These are phyloP conservation scores for Dascillus cervinus DNA, from an alignment of 2,888 invertebrate genomes.

Conservation along the genomic window DNA sequence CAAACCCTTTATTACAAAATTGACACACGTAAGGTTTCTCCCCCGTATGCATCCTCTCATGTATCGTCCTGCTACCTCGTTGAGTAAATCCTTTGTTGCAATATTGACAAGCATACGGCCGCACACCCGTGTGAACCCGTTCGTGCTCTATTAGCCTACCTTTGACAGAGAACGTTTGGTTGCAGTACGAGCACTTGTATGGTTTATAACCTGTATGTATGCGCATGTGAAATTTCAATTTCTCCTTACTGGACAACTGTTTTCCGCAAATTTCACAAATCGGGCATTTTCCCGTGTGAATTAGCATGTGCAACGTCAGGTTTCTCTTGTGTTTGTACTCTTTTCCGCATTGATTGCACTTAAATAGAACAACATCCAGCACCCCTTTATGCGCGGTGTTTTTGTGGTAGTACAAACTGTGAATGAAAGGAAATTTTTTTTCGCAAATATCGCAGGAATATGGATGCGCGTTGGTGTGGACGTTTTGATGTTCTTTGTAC, in stretches of 20 bases:
- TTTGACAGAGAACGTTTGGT: conserved; percentile 45
- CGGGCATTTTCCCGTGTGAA: too few species aligned
- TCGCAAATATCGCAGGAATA: conserved; percentile 47
- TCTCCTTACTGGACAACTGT: conserved; percentile 31
- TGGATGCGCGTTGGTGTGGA: conserved; percentile 46
- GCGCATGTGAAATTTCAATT: conserved; percentile 29
- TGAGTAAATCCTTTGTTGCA: conserved; percentile 33
- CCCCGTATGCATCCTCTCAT: conserved; percentile 29
- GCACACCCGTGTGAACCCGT: conserved; percentile 32
- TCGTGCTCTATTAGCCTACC: conserved; percentile 30
- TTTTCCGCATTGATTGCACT: too few species aligned
- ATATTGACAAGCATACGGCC: conserved; percentile 32
- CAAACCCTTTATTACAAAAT: conserved; percentile 49
- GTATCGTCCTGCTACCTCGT: conserved; percentile 28
- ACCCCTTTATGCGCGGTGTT: too few species aligned
- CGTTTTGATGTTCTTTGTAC: conserved; percentile 49
- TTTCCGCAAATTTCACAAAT: conserved; percentile 36
- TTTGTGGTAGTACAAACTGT: conserved; percentile 33
- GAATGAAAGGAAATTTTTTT: conserved; percentile 44
- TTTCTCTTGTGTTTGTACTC: too few species aligned
- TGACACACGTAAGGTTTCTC: conserved; percentile 43
- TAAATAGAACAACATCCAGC: too few species aligned
- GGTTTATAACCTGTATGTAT: conserved; percentile 30
- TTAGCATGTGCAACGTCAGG: too few species aligned
- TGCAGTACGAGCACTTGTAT: conserved; percentile 26